Base-by-base conservation (phyloP, 2,797 vertebrate species). In the Sebastes taczanowskii region DNA sequence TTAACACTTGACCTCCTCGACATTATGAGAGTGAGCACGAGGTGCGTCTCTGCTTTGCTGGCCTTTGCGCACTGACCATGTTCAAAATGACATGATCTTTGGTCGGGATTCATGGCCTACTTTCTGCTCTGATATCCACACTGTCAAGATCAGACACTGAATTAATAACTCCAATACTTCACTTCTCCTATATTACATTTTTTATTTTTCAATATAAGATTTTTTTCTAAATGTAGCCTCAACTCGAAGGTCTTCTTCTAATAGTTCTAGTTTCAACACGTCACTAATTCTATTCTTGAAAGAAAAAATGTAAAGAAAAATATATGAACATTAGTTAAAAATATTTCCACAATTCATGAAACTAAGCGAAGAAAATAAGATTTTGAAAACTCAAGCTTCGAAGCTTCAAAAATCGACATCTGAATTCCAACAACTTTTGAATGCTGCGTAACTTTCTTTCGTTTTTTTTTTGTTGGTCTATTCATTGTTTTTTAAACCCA, bases 1-100 rank as follows among this genome's bases (percentile, higher is more conserved):
- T 90, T 88, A 85, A 88, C 83, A 68, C 79, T 88, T 87, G 89
- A 92, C 90, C 89, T 68, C 63, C 9, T 46, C 9, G 63, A 46
- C 84, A 38, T 89, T 86, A 75, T 59, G 56, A 83, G 82, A 56
- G 42, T 1, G 66, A 77, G 78, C 83, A 23, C 29, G 81, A 85
- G 85, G 77, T 62, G 86, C 67, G 79, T 65, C 80, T 88, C 72
- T 22, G 52, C 82, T 81, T 86, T 80, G 34, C 58, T 78, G 81
- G 53, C 72, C 86, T 84, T 80, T 84, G 71, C 71, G 71, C 75
- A 23, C 80, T 0, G 58, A 77, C 60, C 0, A 42, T 86, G 83
- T 62, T 88, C 64, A 75, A 66, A 76, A 86, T 75, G 3, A 82
- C 71, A 55, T 18, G 74, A 86, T 86, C 77, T 71, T 35, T 59